Evolutionary conservation across 2,797 vertebrate genomes (phyloP), one percentile per base, ranked within the genome.

Genomic region (Myotis vivesi): DNA sequence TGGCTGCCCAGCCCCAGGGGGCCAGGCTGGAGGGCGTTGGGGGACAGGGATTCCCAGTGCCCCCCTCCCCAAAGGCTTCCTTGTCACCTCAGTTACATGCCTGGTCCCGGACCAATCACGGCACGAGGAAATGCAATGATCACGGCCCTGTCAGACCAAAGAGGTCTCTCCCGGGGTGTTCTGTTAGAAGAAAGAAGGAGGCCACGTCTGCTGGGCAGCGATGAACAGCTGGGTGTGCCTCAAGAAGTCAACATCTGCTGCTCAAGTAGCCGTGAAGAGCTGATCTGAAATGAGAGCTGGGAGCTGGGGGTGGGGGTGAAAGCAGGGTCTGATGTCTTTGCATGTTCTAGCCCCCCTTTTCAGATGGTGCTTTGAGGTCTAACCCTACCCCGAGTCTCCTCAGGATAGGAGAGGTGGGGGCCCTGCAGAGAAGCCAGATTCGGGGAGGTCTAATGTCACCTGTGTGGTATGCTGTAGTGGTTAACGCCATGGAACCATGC

Each of bases 21-120:
- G 77, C 23, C 17, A 62, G 55, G 4, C 1, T 19, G 4, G 13
- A 4, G 3, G 5, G 6, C 7, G 8, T 28, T 2, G 13, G 38
- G 53, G 46, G 7, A 44, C 41, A 8, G 2, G 36, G 30, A 88
- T 95, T 51, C n/a, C 46, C 28, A 68, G 71, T n/a, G 15, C 11
- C 15, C 3, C 3, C 2, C 4, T 38, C n/a, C 2, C 3, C 0
- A 5, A 2, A 33, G 92, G 55, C 2, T 41, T 91, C 15, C 16
- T 20, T 17, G n/a, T 41, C 28, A n/a, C 38, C 51, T 64, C 33
- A 33, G 16, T 49, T 46, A 49, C 11, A 3, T 1, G 2, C 30
- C 13, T 8, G 2, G 28, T 44, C 49, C 66, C 73, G 46, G 41
- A 57, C 55, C n/a, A 71, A 66, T 66, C 23, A n/a, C 28, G 22